A percentile compares a stretch with the other conserved stretches of the same genome.
Evolutionary conservation across 2,113 vertebrate genomes (phyloP).

Genomic region (Corythornis madagascariensis): DNA sequence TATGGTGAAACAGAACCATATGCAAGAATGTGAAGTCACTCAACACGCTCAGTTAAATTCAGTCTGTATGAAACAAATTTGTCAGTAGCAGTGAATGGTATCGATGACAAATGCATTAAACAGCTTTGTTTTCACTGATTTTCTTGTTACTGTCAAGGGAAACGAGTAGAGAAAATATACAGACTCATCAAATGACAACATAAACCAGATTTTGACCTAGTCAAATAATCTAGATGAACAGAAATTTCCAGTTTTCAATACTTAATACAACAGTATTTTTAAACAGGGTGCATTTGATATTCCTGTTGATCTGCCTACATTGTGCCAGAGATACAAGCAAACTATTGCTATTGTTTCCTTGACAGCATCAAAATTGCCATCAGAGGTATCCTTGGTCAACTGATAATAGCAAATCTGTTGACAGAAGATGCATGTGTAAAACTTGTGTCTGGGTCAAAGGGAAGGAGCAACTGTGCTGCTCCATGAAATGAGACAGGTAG

Average conservation of each 20-base stretch:
- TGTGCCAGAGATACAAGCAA: background rate
- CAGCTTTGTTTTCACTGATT: background rate
- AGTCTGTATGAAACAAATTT: background rate
- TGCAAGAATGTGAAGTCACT: background rate
- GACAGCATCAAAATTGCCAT: background rate
- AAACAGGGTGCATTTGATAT: background rate
- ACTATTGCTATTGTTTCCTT: background rate
- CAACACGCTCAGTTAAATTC: background rate
- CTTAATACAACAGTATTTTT: background rate
- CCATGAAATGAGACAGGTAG: background rate
- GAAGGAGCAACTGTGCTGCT: background rate
- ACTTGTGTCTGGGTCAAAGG: accelerated
- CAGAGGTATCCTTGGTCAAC: background rate
- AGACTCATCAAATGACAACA: background rate
- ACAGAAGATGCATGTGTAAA: background rate
- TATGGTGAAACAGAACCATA: background rate
- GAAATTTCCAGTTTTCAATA: background rate
- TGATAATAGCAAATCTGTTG: background rate
- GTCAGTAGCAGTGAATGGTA: background rate
- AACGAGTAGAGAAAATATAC: background rate
- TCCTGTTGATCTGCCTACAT: background rate
- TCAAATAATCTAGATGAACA: background rate
- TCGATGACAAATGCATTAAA: background rate
- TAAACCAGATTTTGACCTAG: background rate
- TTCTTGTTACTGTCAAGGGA: background rate